Conservation (phyloP, 2,888 invertebrate species). For the Monoplex corrugatus region DNA sequence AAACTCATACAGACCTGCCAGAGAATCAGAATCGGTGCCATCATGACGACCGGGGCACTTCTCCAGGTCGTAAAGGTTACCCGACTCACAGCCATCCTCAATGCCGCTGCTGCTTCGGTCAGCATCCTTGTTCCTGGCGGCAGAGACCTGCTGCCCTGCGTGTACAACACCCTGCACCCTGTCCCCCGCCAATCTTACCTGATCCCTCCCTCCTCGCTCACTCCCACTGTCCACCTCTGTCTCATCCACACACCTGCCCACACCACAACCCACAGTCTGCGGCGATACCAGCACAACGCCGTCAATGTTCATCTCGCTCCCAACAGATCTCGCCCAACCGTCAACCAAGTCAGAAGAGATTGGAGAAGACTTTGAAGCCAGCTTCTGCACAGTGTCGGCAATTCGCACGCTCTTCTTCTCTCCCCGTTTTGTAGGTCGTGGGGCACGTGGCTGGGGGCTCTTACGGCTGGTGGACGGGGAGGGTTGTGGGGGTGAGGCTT, state of each 20-base stretch:
- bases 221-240: neutral
- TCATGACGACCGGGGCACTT: neutral
- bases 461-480: neutral
- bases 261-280: neutral
- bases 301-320: neutral
- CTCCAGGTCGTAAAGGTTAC: neutral
- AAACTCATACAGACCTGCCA: slow-evolving; percentile 33
- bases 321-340: neutral
- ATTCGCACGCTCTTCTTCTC: slow-evolving; percentile 40
- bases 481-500: neutral
- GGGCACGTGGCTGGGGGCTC: neutral
- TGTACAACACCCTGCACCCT: neutral
- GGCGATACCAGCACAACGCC: neutral
- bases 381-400: slow-evolving; percentile 2
- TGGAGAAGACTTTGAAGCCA: neutral
- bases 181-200: neutral
- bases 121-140: neutral
- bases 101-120: slow-evolving; percentile 30
- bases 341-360: neutral
- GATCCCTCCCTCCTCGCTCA: neutral
- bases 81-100: slow-evolving; percentile 30
- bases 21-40: slow-evolving; percentile 37
- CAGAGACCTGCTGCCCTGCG: neutral
- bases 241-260: neutral
- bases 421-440: neutral